phyloP scores from a whole-genome alignment of 2,797 vertebrate species.

The Xenopus petersii region DNA sequence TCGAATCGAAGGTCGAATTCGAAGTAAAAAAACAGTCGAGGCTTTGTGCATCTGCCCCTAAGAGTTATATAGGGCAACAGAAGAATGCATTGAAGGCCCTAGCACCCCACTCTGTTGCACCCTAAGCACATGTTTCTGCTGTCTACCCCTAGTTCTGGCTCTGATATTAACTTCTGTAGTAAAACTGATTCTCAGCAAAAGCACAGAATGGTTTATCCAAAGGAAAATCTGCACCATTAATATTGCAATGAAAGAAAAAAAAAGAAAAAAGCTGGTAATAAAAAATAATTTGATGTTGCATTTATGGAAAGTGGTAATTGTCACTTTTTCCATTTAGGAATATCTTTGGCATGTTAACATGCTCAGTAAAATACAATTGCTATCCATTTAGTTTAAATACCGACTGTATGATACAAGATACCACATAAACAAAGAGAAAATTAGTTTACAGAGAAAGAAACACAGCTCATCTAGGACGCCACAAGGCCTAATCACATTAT shows the following conservation, averaged over 20 bases:
- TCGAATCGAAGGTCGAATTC: too few relatives aligned
- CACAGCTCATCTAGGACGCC: constrained; percentile 21
- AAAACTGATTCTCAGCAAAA: constrained; percentile 13
- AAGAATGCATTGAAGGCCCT: too few relatives aligned
- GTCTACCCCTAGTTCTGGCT: too few relatives aligned
- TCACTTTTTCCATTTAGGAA: constrained; percentile 14
- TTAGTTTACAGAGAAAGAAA: constrained; percentile 34
- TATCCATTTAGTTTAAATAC: constrained; percentile 5
- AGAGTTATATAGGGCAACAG: too few relatives aligned
- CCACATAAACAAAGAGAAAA: constrained; percentile 7
- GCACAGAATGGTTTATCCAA: constrained; percentile 28
- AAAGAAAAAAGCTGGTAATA: constrained; percentile 2
- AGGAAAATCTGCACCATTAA: constrained; percentile 30
- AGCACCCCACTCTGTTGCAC: too few relatives aligned
- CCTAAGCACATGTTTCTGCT: too few relatives aligned
- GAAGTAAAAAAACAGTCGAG: too few relatives aligned
- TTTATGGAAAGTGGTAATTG: constrained; percentile 23
- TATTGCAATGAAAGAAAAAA: constrained; percentile 16
- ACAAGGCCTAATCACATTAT: constrained; percentile 31
- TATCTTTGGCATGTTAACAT: constrained; percentile 28
- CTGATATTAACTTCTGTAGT: constrained; percentile 33
- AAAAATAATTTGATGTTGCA: constrained; percentile 12
- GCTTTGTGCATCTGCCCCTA: too few relatives aligned
- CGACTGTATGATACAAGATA: not conserved
- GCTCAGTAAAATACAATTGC: not conserved